phyloP scores from a whole-genome alignment of 2,113 vertebrate species.

The Siphamia tubifer region DNA sequence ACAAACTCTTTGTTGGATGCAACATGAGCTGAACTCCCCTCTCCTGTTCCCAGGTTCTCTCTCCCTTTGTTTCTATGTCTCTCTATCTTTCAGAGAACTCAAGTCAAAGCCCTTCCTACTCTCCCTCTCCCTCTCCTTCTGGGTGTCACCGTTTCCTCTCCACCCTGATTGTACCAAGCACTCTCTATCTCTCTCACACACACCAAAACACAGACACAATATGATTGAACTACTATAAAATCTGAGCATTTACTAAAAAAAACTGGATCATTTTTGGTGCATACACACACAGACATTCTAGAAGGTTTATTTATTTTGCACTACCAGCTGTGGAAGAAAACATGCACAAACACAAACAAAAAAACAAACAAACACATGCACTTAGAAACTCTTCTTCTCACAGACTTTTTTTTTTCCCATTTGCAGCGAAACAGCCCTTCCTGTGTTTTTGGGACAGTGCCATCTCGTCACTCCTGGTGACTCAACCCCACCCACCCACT shows the following conservation, averaged over 20 bases:
- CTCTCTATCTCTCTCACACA: slow-evolving; percentile 11
- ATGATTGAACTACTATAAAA: not conserved
- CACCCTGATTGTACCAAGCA: slow-evolving; percentile 51
- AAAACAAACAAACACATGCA: slow-evolving; percentile 1
- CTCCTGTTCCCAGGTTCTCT: slow-evolving; percentile 72
- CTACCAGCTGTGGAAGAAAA: not conserved
- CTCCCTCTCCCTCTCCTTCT: slow-evolving; percentile 26
- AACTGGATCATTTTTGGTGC: not conserved
- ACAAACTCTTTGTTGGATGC: slow-evolving; percentile 65
- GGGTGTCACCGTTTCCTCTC: slow-evolving; percentile 78
- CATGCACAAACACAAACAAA: slow-evolving; percentile 1
- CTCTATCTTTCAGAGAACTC: slow-evolving; percentile 50
- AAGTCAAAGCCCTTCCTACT: slow-evolving; percentile 34
- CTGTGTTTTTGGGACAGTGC: slow-evolving; percentile 55
- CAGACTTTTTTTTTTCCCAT: slow-evolving; percentile 38
- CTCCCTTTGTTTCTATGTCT: slow-evolving; percentile 40
- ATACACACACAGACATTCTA: not conserved
- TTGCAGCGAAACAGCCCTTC: slow-evolving; percentile 51
- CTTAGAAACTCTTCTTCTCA: slow-evolving; percentile 60
- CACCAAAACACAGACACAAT: slow-evolving; percentile 21
- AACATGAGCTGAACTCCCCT: slow-evolving; percentile 66
- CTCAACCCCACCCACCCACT: slow-evolving; percentile 25
- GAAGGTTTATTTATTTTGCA: not conserved
- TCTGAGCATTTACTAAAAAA: not conserved
- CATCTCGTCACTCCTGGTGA: slow-evolving; percentile 29